Evolutionary conservation across 2,888 invertebrate genomes (phyloP).

Genomic region (Drosophila monieri): DNA sequence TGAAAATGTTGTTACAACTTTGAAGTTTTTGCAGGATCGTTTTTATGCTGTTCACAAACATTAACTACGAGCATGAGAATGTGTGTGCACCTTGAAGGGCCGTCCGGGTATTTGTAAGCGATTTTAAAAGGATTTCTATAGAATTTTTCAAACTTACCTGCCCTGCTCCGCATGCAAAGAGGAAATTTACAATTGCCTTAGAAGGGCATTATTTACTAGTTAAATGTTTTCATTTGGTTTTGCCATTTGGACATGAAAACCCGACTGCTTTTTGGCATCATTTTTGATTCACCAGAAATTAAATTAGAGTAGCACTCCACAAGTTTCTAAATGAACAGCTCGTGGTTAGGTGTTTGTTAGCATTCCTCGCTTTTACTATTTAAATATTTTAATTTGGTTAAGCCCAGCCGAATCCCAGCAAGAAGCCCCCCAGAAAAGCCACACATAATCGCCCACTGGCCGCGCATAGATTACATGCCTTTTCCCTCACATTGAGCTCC

Average conservation of each 20-base stretch:
- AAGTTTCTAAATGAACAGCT: not conserved
- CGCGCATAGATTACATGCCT: not conserved
- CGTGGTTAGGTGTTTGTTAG: not conserved
- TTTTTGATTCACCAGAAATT: not conserved
- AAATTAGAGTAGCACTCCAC: not conserved
- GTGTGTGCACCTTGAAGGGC: conserved; percentile 11
- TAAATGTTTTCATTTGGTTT: conserved; percentile 21
- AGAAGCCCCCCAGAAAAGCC: conserved; percentile 56
- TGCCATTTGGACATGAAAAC: conserved; percentile 8
- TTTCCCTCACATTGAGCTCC: not conserved
- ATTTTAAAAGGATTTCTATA: conserved; percentile 28
- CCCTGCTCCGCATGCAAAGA: not conserved
- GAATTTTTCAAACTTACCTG: conserved; percentile 26
- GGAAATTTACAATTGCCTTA: conserved; percentile 1
- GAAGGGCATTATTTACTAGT: not conserved
- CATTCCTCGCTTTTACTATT: conserved; percentile 13
- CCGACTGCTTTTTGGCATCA: not conserved
- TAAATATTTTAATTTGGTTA: conserved; percentile 26
- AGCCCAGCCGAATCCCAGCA: conserved; percentile 58
- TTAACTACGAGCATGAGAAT: conserved; percentile 35
- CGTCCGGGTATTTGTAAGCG: conserved; percentile 36
- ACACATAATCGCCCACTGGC: conserved; percentile 41
- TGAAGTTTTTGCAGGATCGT: conserved; percentile 59
- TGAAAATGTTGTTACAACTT: conserved; percentile 77
- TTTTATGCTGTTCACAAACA: conserved; percentile 49